Conservation (phyloP, 1,140 invertebrate genomes). For the Saccostrea cuccullata region DNA sequence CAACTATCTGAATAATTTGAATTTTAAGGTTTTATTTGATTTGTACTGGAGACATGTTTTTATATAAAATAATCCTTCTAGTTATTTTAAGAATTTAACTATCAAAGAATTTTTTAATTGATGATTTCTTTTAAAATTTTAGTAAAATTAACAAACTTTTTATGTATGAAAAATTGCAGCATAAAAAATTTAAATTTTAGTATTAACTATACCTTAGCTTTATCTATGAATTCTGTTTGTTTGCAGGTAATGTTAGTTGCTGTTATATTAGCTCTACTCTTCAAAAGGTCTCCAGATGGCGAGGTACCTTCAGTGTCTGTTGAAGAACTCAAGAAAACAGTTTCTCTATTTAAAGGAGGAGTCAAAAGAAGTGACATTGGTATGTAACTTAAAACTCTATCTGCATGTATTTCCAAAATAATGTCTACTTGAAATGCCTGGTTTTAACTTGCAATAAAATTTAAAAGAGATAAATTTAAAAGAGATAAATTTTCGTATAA, state of each 20-base stretch:
- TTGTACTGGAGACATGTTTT: too few relatives aligned
- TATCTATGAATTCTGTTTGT: neutral
- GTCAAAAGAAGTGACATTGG: neutral
- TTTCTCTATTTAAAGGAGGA: neutral
- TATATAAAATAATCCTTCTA: too few relatives aligned
- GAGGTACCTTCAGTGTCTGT: neutral
- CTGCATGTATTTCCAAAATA: neutral
- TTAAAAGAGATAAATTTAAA: neutral
- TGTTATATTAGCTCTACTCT: neutral
- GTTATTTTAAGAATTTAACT: too few relatives aligned
- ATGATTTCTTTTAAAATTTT: too few relatives aligned
- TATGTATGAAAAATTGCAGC: too few relatives aligned
- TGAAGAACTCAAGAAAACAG: neutral
- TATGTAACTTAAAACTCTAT: neutral
- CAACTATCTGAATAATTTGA: too few relatives aligned
- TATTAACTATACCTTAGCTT: too few relatives aligned
- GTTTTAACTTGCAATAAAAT: neutral
- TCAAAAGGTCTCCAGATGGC: neutral
- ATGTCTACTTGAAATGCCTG: neutral
- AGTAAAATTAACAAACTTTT: too few relatives aligned
- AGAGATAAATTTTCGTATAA: neutral
- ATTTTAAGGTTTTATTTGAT: too few relatives aligned
- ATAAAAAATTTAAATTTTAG: too few relatives aligned
- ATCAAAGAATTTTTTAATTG: too few relatives aligned
- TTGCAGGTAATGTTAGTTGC: conserved; percentile 9